These are phyloP conservation scores for Pilophorus perplexus DNA, from an alignment of 2,888 invertebrate genomes.

Conservation along the genomic window DNA sequence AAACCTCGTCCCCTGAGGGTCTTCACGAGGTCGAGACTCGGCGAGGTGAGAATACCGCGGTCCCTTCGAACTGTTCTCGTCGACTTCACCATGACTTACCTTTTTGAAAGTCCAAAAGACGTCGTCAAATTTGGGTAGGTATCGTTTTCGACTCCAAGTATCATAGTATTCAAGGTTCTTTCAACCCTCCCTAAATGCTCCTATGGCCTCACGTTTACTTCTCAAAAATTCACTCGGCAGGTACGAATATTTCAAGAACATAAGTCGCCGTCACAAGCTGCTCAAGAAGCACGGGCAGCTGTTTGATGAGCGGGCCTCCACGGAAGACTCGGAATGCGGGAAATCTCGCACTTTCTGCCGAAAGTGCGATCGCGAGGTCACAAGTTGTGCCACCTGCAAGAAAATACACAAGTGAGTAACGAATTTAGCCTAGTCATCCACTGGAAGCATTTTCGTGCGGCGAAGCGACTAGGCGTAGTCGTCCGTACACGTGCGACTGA, in stretches of 20 bases:
- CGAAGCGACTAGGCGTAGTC: too few species aligned
- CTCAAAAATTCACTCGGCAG: too few species aligned
- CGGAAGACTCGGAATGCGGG: neutral
- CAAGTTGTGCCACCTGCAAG: neutral
- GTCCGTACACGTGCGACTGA: too few species aligned
- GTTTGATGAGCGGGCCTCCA: neutral
- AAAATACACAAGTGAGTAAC: neutral
- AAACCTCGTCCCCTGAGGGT: slow-evolving; percentile 19
- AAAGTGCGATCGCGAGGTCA: slow-evolving; percentile 6
- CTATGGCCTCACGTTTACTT: too few species aligned
- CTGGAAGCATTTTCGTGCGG: too few species aligned
- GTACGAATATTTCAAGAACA: slow-evolving; percentile 26
- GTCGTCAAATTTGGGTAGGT: slow-evolving; percentile 26
- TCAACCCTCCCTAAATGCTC: too few species aligned
- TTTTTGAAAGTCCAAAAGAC: slow-evolving; percentile 17
- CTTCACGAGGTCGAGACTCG: slow-evolving; percentile 16
- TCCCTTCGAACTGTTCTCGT: slow-evolving; percentile 16
- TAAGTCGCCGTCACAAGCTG: neutral
- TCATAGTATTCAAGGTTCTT: too few species aligned
- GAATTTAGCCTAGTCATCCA: too few species aligned
- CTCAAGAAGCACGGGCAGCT: slow-evolving; percentile 15
- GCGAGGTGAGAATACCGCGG: slow-evolving; percentile 3
- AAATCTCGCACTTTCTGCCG: neutral
- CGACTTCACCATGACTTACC: slow-evolving; percentile 20
- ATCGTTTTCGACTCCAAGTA: too few species aligned